Conservation (phyloP, 2,113 vertebrate genomes). For the Acanthisitta chloris region DNA sequence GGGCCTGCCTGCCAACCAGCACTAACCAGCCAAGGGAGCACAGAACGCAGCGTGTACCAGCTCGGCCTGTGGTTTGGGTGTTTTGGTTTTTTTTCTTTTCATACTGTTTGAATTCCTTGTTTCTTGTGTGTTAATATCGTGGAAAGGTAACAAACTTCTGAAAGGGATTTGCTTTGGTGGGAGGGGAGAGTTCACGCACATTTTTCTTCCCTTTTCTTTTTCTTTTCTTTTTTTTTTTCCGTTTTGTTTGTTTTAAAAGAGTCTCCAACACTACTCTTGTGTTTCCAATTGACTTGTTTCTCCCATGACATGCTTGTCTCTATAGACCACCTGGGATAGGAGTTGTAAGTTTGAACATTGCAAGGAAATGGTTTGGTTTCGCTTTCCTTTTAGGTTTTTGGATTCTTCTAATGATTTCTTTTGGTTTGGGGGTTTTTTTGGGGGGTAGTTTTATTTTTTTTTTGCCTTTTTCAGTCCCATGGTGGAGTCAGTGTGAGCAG, state of each 20-base stretch:
- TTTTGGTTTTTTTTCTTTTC: no score
- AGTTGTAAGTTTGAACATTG: conserved; percentile 57
- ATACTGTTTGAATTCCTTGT: conserved; percentile 50
- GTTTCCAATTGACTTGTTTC: conserved; percentile 59
- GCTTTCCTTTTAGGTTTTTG: conserved; percentile 37
- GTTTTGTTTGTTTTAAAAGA: conserved; percentile 22
- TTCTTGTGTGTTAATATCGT: conserved; percentile 45
- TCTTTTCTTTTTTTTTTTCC: no score
- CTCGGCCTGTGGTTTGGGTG: conserved; percentile 34
- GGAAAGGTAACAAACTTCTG: conserved; percentile 28
- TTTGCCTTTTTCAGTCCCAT: neutral
- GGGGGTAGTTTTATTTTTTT: neutral
- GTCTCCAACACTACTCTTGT: conserved; percentile 35
- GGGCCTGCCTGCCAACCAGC: neutral
- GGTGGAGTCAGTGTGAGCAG: conserved; percentile 13
- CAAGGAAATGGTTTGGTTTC: conserved; percentile 49
- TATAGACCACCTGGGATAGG: conserved; percentile 59
- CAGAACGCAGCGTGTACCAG: neutral
- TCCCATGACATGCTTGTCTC: conserved; percentile 66
- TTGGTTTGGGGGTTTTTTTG: no score
- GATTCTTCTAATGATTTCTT: conserved; percentile 38
- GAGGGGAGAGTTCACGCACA: conserved; percentile 39
- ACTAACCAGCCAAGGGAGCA: neutral
- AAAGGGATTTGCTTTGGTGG: conserved; percentile 26
- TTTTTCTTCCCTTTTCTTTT: neutral